Evolutionary conservation across 2,888 invertebrate species (phyloP), one percentile per base, ranked within the genome.

Genomic region (Opisthograptis luteolata): DNA sequence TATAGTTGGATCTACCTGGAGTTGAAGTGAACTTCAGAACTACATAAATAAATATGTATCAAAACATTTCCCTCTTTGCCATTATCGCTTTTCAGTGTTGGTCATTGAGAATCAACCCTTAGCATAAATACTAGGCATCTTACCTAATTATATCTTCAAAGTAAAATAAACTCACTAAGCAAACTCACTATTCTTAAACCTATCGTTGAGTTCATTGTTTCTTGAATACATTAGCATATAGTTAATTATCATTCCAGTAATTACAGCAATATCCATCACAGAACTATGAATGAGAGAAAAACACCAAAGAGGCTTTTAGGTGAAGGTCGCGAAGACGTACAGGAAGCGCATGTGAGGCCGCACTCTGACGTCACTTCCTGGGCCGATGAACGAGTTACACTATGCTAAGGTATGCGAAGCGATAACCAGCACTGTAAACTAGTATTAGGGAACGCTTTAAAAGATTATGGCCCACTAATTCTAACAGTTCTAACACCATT

Each of bases 281-380:
- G 6, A 10, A 20, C 15, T 17, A 28, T 27, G 8, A 31, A 31
- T 36, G 24, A 39, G 32, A 34, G 27, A 50, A 27, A 55, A 53
- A 39, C 56, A n/a, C n/a, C n/a, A 66, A 60, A 70, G 62, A 72
- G 73, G 70, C 73, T 79, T 81, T 76, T 78, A 71, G 86, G 84
- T 84, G 84, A 87, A 87, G 87, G 87, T 81, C 83, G 70, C 66
- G 76, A 71, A 70, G 77, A 78, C 72, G 65, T 64, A 67, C 78
- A 81, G 81, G 81, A 83, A 81, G 53, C 73, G 70, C 70, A 66
- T 70, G 71, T 72, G 74, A 70, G 78, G 81, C 73, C 72, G 24
- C 10, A 14, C 36, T 62, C 42, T 84, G 82, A 86, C 85, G 84
- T 87, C 84, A 87, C 66, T 79, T 87, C 87, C 87, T 71, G 75